Evolutionary conservation across 1,140 invertebrate genomes (phyloP), one percentile per base, ranked within the genome.

Genomic region (Elymnias hypermnestra): DNA sequence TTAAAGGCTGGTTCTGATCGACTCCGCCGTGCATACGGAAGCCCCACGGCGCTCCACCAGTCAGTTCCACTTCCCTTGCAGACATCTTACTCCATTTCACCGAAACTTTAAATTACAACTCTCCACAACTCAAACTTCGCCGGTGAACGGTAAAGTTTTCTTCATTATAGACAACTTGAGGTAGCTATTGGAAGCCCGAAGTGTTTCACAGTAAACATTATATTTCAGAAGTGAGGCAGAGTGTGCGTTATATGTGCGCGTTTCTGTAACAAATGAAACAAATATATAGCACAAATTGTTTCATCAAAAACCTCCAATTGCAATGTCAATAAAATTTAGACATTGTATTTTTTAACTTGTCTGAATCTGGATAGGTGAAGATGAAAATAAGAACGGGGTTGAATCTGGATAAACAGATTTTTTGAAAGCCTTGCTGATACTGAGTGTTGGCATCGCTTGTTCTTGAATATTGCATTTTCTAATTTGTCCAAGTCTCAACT

Each of bases 41-140:
- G 58, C 95, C 94, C 95, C 95, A 96, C 43, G 94, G 94, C 66
- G 93, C 91, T 33, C 94, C 94, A 54, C 94, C 94, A 63, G 90
- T 89, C 53, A 97, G 88, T 72, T 90, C 87, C 57, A 94, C 90
- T 83, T 92, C 90, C 59, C 91, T 86, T 23, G 91, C 85, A 57
- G 89, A 90, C 92, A 93, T 93, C 60, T 48, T 62, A 56, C 54
- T 72, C 53, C 77, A 78, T 78, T 49, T 54, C 53, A 40, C 45
- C 22, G 22, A 46, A 51, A 59, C 36, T 45, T 55, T 21, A 58
- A 54, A 41, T 53, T 17, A 42, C 33, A 46, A 26, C 50, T 36
- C 28, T 33, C 29, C 7, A 12, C 29, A 14, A 35, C 35, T 37
- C n/a, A 42, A 49, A 50, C 25, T 42, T 6, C 47, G 10, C 2